Evolutionary conservation across 1,140 invertebrate species (phyloP).

Genomic region (Macrotrachela quadricornifera): DNA sequence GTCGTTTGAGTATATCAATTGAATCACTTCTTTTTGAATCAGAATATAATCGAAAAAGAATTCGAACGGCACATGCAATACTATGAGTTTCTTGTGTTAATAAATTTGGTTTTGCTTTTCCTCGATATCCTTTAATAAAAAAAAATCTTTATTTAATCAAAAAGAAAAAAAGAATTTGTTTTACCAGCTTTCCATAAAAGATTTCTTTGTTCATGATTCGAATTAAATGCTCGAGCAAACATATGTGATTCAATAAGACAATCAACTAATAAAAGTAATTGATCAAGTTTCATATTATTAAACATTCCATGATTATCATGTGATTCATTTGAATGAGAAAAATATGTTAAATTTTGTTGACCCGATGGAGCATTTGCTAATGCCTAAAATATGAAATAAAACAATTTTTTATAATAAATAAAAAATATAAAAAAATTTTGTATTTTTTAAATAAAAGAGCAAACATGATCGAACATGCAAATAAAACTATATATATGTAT

Average conservation of each 20-base stretch:
- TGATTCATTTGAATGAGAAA: too few relatives aligned
- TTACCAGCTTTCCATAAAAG: conserved; percentile 69
- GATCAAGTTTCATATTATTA: conserved; percentile 52
- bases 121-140: conserved; percentile 26
- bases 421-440: too few relatives aligned
- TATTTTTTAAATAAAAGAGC: too few relatives aligned
- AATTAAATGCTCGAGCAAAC: conserved; percentile 81
- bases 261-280: conserved; percentile 69
- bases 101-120: conserved; percentile 75
- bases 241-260: conserved; percentile 72
- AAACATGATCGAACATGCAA: too few relatives aligned
- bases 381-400: too few relatives aligned
- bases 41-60: conserved; percentile 58
- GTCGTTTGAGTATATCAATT: conserved; percentile 41
- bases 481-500: too few relatives aligned
- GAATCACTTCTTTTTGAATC: too few relatives aligned
- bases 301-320: conserved; percentile 86
- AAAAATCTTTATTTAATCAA: not conserved
- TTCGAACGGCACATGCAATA: conserved; percentile 69
- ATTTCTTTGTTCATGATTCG: conserved; percentile 75
- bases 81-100: conserved; percentile 87
- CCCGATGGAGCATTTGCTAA: too few relatives aligned
- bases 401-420: too few relatives aligned
- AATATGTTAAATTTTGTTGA: too few relatives aligned
- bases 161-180: not conserved